These are phyloP conservation scores for Stichopus chloronotus DNA, from an alignment of 35 echinoderm and acorn worm genomes.

Conservation along the genomic window DNA sequence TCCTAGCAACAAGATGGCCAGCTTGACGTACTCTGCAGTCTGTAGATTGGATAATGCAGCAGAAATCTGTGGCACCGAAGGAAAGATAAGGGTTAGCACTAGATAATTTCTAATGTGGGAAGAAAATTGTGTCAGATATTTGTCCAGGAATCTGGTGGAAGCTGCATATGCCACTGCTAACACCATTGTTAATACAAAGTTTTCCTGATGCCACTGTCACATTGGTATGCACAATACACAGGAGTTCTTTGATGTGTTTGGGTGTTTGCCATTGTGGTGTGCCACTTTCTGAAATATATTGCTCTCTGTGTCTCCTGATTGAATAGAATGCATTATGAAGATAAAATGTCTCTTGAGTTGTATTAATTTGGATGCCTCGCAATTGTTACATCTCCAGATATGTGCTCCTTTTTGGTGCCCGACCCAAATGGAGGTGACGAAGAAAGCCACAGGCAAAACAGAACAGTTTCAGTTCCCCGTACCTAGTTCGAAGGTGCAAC, in stretches of 20 bases:
- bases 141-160: neutral
- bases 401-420: constrained; percentile 75
- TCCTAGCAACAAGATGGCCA: constrained; percentile 66
- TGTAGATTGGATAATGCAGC: constrained; percentile 58
- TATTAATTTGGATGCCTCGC: too few species aligned
- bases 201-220: too few species aligned
- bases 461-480: constrained; percentile 55
- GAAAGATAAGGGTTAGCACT: constrained; percentile 70
- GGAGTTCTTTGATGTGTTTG: too few species aligned
- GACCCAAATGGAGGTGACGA: constrained; percentile 55
- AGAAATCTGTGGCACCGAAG: constrained; percentile 61
- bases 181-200: too few species aligned
- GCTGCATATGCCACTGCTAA: neutral
- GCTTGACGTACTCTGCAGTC: constrained; percentile 2
- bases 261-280: too few species aligned
- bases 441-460: constrained; percentile 28
- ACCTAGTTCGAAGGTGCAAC: constrained; percentile 20
- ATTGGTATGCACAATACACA: too few species aligned
- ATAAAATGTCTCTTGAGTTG: too few species aligned
- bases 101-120: too few species aligned
- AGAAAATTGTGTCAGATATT: neutral
- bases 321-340: too few species aligned
- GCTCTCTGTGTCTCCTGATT: too few species aligned
- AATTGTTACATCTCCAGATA: neutral
- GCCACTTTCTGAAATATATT: too few species aligned